These are phyloP conservation scores for Jaculus jaculus DNA, from an alignment of 2,113 vertebrate genomes.

Conservation along the genomic window DNA sequence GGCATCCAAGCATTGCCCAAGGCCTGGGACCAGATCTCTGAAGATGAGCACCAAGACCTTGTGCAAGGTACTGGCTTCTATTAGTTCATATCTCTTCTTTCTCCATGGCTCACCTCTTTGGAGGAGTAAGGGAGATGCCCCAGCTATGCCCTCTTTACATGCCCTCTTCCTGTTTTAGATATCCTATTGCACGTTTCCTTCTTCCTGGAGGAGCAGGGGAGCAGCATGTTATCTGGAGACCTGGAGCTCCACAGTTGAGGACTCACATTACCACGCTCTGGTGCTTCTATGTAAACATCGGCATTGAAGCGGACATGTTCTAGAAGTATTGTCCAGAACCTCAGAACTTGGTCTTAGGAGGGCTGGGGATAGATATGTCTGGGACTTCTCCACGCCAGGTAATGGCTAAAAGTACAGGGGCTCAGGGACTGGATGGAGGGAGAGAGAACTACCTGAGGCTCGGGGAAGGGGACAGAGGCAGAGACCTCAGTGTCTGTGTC, in stretches of 20 bases:
- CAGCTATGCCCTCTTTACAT: neutral
- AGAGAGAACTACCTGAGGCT: neutral
- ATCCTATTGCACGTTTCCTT: constrained; percentile 87
- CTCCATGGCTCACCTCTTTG: neutral
- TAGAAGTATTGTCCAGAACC: neutral
- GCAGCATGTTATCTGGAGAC: neutral
- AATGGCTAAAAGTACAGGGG: neutral
- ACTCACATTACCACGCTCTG: neutral
- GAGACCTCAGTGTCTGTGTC: neutral
- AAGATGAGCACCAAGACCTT: constrained; percentile 73
- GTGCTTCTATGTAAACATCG: neutral
- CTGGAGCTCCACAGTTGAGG: neutral
- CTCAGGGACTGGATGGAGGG: neutral
- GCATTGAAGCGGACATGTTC: no score
- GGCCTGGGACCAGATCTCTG: constrained; percentile 87
- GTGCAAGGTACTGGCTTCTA: constrained; percentile 85
- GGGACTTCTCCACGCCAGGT: neutral
- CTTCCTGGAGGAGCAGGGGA: constrained; percentile 86
- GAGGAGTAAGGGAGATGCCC: neutral
- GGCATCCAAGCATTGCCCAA: constrained; percentile 84
- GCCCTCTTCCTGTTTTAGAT: constrained; percentile 84
- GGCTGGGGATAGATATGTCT: neutral
- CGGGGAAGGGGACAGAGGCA: neutral
- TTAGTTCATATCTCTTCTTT: no score
- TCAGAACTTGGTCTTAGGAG: neutral